A percentile compares a stretch with the other conserved stretches of the same genome.
phyloP scores from a whole-genome alignment of 2,113 vertebrate genomes.

The Rhipidura dahli region DNA sequence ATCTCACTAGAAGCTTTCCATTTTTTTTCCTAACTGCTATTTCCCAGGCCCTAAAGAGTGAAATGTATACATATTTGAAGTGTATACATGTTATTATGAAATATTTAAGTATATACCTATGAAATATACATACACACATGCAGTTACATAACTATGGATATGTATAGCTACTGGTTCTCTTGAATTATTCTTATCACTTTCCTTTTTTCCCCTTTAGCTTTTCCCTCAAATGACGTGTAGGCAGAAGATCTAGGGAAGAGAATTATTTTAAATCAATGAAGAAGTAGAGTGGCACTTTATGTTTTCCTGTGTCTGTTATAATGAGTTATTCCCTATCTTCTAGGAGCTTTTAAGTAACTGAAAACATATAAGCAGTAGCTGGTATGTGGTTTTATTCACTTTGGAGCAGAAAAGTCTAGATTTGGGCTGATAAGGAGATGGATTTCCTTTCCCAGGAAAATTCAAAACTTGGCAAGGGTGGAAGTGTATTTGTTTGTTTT shows the following conservation, averaged over 20 bases:
- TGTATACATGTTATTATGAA: neutral
- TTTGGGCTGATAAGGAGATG: neutral
- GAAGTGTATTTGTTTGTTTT: conserved; percentile 10
- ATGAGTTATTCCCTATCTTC: neutral
- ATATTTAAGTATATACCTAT: neutral
- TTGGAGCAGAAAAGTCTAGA: neutral
- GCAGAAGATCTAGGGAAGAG: neutral
- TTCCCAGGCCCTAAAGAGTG: neutral
- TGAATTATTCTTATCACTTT: neutral
- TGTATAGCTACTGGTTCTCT: neutral
- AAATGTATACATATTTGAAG: neutral
- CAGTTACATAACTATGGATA: neutral
- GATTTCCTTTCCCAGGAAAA: conserved; percentile 39
- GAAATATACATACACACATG: neutral
- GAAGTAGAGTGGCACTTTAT: neutral
- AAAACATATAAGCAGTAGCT: neutral
- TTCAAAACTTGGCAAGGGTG: neutral
- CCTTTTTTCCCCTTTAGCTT: neutral
- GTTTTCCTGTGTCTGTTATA: neutral
- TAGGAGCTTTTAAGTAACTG: neutral
- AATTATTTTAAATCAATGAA: neutral
- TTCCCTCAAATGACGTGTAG: neutral
- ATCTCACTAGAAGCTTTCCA: neutral
- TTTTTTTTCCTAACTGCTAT: neutral
- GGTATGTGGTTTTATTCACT: neutral